These are phyloP conservation scores for Drosophila nebulosa DNA, from an alignment of 1,140 invertebrate species.

Conservation along the genomic window DNA sequence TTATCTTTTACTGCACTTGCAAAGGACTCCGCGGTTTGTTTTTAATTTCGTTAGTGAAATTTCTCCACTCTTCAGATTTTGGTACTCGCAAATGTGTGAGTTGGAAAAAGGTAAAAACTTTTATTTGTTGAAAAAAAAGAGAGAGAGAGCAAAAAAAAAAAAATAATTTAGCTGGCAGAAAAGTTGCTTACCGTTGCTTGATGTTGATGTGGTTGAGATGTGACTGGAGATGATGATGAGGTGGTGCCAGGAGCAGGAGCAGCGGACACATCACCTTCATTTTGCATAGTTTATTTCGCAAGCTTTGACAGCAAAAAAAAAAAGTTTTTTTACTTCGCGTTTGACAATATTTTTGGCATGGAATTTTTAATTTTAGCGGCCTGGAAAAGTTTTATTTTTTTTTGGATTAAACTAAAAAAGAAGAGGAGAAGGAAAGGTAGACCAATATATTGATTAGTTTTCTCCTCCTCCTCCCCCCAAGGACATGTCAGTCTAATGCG, in stretches of 20 bases:
- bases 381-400: not conserved
- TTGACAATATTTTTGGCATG: not conserved
- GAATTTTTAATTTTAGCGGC: slow-evolving; percentile 1
- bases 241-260: not conserved
- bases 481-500: too few species aligned
- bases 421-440: too few species aligned
- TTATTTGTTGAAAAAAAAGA: not conserved
- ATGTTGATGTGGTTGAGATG: not conserved
- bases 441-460: not conserved
- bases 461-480: not conserved
- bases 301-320: not conserved
- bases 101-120: not conserved
- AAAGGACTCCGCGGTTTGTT: not conserved
- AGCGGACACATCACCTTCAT: not conserved
- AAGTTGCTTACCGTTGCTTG: not conserved
- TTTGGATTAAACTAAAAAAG: too few species aligned
- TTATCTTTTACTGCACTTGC: not conserved
- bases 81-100: not conserved
- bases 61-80: not conserved
- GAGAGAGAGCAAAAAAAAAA: not conserved
- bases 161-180: not conserved
- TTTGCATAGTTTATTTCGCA: not conserved
- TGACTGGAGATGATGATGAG: too few species aligned
- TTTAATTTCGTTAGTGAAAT: slow-evolving; percentile 1
- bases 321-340: not conserved